Conservation (phyloP, 2,113 vertebrate genomes). For the Anolis sagrei region DNA sequence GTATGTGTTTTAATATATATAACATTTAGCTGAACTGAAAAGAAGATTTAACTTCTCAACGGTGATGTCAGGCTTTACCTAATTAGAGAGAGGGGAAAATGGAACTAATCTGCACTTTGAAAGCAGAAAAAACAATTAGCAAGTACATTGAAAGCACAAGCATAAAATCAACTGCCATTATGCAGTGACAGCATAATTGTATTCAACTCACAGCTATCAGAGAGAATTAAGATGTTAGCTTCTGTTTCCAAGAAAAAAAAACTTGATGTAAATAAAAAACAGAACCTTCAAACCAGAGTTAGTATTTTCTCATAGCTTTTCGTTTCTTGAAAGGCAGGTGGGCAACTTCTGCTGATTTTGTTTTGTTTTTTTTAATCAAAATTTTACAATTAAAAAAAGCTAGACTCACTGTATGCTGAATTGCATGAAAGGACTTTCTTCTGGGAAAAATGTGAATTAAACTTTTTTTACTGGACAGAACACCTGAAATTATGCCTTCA, state of each 20-base stretch:
- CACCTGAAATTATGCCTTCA: too few species aligned
- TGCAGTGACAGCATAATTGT: constrained; percentile 13
- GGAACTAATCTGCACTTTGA: constrained; percentile 4
- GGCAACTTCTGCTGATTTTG: background rate
- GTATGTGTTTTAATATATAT: constrained; percentile 53
- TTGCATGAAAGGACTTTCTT: too few species aligned
- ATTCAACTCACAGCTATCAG: background rate
- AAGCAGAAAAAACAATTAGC: constrained; percentile 19
- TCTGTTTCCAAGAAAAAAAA: constrained; percentile 1
- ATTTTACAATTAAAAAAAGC: background rate
- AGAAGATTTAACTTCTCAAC: constrained; percentile 55
- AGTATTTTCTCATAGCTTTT: background rate
- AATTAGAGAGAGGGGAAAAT: background rate
- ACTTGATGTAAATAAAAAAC: background rate
- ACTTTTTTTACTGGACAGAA: too few species aligned
- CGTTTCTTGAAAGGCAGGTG: background rate
- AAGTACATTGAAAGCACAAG: constrained; percentile 8
- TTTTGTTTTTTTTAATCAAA: background rate
- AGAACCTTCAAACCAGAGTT: background rate
- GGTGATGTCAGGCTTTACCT: constrained; percentile 45
- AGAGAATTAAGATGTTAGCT: background rate
- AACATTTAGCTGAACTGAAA: constrained; percentile 55
- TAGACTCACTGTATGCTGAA: background rate
- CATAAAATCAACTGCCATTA: background rate
- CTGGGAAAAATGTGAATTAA: too few species aligned